A percentile compares a stretch with the other conserved stretches of the same genome.
phyloP scores from a whole-genome alignment of 64 coral and sea anemone species.

The Actinia tenebrosa region DNA sequence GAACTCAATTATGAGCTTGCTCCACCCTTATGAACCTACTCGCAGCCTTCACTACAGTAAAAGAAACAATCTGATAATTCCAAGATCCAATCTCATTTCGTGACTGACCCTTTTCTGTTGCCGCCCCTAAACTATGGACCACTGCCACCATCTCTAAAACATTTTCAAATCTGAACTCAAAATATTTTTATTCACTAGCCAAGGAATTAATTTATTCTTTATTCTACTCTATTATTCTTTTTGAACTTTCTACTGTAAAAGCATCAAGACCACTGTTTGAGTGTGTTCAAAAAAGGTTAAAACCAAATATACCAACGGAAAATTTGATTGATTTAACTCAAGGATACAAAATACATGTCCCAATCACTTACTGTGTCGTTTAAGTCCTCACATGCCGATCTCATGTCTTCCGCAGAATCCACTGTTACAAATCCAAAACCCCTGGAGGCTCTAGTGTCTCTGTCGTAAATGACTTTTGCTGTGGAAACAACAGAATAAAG shows the following conservation, averaged over 20 bases:
- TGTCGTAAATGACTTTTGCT: constrained; percentile 28
- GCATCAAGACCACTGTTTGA: too few relatives aligned
- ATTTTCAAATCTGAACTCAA: too few relatives aligned
- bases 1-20: neutral
- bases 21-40: neutral
- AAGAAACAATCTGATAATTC: neutral
- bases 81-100: too few relatives aligned
- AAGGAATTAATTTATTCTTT: too few relatives aligned
- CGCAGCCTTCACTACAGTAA: neutral
- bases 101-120: too few relatives aligned
- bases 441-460: constrained; percentile 36
- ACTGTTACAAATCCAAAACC: constrained; percentile 59
- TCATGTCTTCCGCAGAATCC: neutral
- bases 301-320: neutral
- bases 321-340: neutral
- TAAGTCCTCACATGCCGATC: neutral
- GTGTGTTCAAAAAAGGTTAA: neutral
- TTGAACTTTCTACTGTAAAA: too few relatives aligned
- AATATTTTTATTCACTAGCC: too few relatives aligned
- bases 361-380: neutral
- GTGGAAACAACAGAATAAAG: neutral
- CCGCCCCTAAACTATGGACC: too few relatives aligned
- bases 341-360: neutral
- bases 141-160: too few relatives aligned
- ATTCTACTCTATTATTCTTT: too few relatives aligned